Evolutionary conservation across 2,797 vertebrate species (phyloP).

Genomic region (Delichon dasypus): DNA sequence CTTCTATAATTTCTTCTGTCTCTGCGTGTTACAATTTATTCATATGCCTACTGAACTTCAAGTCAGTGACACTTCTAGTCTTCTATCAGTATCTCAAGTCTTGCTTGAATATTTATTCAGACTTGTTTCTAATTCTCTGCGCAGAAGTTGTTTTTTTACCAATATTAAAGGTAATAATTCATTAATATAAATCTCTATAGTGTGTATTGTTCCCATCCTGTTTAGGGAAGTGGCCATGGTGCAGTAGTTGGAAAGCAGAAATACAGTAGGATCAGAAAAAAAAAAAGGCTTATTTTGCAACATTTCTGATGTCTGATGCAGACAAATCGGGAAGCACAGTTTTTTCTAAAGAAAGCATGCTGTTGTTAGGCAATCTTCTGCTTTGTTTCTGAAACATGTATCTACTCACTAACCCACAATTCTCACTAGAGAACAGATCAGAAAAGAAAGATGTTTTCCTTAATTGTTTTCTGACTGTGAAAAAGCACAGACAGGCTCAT

Average conservation of each 20-base stretch:
- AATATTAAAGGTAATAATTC: not conserved
- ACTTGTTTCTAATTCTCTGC: not conserved
- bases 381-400: conserved; percentile 22
- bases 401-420: conserved; percentile 5
- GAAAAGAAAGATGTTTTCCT: not conserved
- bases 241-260: conserved; percentile 20
- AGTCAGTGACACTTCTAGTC: not conserved
- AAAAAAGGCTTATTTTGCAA: conserved; percentile 4
- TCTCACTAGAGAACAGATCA: not conserved
- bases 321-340: conserved; percentile 21
- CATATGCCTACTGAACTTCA: not conserved
- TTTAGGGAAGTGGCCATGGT: not conserved
- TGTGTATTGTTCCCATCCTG: not conserved
- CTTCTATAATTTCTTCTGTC: conserved; percentile 12
- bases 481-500: not conserved
- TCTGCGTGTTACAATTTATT: not conserved
- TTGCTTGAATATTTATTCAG: conserved; percentile 1
- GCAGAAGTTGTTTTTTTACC: not conserved
- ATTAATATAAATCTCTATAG: not conserved
- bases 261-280: not conserved
- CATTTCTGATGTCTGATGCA: not conserved
- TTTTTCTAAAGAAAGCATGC: conserved; percentile 26
- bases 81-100: not conserved
- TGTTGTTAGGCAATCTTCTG: conserved; percentile 32
- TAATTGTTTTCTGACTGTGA: not conserved